Percentiles rank a stretch among this genome's conserved stretches.
These are phyloP conservation scores for Polyodon spathula DNA, from an alignment of 2,113 vertebrate species.

Conservation along the genomic window DNA sequence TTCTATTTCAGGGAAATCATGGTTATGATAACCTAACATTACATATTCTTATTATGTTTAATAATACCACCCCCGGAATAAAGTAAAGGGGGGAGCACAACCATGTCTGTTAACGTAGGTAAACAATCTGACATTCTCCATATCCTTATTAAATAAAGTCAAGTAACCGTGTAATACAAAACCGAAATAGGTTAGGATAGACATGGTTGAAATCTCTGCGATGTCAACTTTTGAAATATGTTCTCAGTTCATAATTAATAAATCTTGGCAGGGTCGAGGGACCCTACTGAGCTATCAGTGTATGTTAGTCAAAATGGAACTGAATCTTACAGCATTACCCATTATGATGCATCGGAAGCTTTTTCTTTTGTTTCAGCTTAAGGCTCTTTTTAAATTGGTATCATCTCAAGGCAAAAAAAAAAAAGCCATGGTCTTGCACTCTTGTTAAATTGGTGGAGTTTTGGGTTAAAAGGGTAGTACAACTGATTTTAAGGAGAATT, in stretches of 20 bases:
- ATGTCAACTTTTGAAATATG: constrained; percentile 22
- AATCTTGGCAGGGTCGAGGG: constrained; percentile 21
- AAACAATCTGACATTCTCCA: no score
- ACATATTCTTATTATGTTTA: no score
- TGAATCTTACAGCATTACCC: no score
- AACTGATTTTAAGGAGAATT: no score
- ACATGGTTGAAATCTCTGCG: constrained; percentile 26
- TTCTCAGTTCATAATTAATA: constrained; percentile 28
- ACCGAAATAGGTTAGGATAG: constrained; percentile 11
- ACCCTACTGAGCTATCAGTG: constrained; percentile 15
- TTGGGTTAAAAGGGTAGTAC: neutral
- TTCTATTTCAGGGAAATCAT: no score
- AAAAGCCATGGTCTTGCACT: neutral
- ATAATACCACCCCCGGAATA: no score
- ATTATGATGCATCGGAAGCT: no score
- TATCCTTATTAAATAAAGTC: constrained; percentile 29
- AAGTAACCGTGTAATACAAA: constrained; percentile 18
- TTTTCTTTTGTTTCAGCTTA: constrained; percentile 6
- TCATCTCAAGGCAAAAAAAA: neutral
- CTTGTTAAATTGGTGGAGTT: neutral
- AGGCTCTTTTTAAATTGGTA: constrained; percentile 1
- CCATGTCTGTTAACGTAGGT: no score
- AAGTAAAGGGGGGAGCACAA: no score
- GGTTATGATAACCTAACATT: no score
- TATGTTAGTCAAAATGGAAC: no score